Base-by-base conservation (phyloP, 2,797 vertebrate species). In the Sebastes steindachneri region DNA sequence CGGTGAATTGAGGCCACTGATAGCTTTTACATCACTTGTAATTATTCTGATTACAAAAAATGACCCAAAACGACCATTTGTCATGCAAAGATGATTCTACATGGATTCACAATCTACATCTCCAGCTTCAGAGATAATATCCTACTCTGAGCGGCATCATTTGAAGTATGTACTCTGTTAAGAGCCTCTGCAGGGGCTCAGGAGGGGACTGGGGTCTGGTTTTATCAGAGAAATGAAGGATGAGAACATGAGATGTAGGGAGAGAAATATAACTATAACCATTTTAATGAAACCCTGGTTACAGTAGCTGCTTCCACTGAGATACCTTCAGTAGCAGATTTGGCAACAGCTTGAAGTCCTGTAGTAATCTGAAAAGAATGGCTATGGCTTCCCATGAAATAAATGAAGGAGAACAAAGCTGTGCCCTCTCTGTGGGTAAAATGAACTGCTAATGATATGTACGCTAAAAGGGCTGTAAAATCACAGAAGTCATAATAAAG, bases 211-310 rank as follows among this genome's bases (percentile, higher is more conserved):
- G 10, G 17, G 10, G 7, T 37, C 45, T 65, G 26, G 21, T 68
- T 19, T 84, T 58, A 64, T 80, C 68, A 57, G 53, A 53, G 26
- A 82, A 71, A 86, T 78, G 58, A 77, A 57, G 25, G 31, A 37
- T 11, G 17, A 64, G n/a, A 57, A 55, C 35, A 58, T 60, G 33
- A 51, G 11, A 59, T 51, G 54, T 33, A 7, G n/a, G 35, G 54
- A 75, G 35, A 41, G 14, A 73, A 70, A 41, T 65, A 72, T 9
- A 63, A 64, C 9, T 62, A 69, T 6, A 63, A 64, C 9, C 0
- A 15, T 71, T 73, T 51, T 51, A 72, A 70, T 89, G 29, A 76
- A 77, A 83, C 25, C 31, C 21, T 25, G 48, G 11, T 3, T 12
- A 55, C 19, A 57, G 29, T 54, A 5, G 33, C 54, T 26, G 17